phyloP scores from a whole-genome alignment of 2,113 vertebrate species.

The Octodon degus region DNA sequence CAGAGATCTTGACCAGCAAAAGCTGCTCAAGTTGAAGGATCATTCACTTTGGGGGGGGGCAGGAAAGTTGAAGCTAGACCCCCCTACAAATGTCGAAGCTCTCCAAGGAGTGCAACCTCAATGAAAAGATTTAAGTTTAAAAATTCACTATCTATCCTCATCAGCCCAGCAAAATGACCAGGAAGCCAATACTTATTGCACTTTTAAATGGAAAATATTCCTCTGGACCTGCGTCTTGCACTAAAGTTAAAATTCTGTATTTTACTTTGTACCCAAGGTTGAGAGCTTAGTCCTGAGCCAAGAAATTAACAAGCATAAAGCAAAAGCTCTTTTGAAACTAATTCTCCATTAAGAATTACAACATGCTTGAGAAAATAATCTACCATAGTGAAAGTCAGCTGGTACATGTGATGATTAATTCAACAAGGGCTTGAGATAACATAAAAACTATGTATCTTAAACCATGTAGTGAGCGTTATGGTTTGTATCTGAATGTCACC shows the following conservation, averaged over 20 bases:
- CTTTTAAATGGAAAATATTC: neutral
- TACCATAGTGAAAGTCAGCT: neutral
- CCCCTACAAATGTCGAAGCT: neutral
- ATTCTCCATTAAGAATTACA: slow-evolving; percentile 40
- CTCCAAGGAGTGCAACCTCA: neutral
- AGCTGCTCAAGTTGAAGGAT: neutral
- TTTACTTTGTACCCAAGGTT: neutral
- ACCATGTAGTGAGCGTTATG: neutral
- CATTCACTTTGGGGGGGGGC: neutral
- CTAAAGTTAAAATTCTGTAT: neutral
- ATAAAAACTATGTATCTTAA: slow-evolving; percentile 29
- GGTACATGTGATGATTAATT: neutral
- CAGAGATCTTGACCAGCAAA: neutral
- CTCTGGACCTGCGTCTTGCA: neutral
- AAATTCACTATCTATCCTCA: neutral
- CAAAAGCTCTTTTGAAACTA: slow-evolving; percentile 51
- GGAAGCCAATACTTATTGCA: neutral
- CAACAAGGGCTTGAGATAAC: slow-evolving; percentile 11
- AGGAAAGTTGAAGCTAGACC: neutral
- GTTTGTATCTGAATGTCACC: neutral
- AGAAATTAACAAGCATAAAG: slow-evolving; percentile 47
- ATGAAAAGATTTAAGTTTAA: neutral
- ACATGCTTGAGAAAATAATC: slow-evolving; percentile 48
- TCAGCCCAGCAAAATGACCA: neutral
- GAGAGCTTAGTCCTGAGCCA: neutral